These are phyloP conservation scores for Microtus californicus DNA, from an alignment of 2,797 vertebrate species.

Conservation along the genomic window DNA sequence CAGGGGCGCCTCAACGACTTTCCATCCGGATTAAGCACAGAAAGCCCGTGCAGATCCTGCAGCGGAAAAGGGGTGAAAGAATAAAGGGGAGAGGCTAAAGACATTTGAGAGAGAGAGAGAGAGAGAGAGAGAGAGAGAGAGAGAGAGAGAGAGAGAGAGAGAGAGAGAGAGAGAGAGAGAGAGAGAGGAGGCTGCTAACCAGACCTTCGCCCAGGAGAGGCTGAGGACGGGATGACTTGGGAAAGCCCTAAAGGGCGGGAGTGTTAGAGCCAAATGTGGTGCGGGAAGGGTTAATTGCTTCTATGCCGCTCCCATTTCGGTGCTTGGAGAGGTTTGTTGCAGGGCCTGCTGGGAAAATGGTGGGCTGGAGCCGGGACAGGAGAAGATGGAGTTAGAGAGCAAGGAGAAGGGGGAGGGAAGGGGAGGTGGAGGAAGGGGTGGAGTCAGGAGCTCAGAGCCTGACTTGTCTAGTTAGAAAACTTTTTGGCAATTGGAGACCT, in stretches of 20 bases:
- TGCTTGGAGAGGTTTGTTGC: slow-evolving; percentile 62
- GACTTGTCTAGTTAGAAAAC: slow-evolving; percentile 66
- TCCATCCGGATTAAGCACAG: background rate
- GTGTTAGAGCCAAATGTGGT: background rate
- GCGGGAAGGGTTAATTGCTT: slow-evolving; percentile 74
- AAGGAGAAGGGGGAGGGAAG: background rate
- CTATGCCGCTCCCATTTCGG: slow-evolving; percentile 63
- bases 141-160: background rate
- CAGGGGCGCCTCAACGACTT: slow-evolving; percentile 1
- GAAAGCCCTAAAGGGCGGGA: slow-evolving; percentile 60
- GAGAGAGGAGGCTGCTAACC: slow-evolving; percentile 23
- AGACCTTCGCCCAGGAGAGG: slow-evolving; percentile 14
- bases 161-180: background rate
- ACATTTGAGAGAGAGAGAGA: background rate
- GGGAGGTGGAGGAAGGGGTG: slow-evolving; percentile 66
- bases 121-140: background rate
- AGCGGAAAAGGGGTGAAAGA: slow-evolving; percentile 54
- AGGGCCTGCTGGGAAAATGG: slow-evolving; percentile 82
- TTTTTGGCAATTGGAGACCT: slow-evolving; percentile 57
- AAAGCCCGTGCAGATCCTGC: slow-evolving; percentile 37
- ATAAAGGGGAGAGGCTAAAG: background rate
- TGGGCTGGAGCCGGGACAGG: slow-evolving; percentile 72
- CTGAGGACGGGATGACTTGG: background rate
- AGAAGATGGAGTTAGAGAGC: slow-evolving; percentile 74
- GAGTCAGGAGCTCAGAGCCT: slow-evolving; percentile 58